Percentiles rank a stretch among this genome's conserved stretches.
Evolutionary conservation across 2,797 vertebrate genomes (phyloP).

Genomic region (Microctenopoma steveboyesi): DNA sequence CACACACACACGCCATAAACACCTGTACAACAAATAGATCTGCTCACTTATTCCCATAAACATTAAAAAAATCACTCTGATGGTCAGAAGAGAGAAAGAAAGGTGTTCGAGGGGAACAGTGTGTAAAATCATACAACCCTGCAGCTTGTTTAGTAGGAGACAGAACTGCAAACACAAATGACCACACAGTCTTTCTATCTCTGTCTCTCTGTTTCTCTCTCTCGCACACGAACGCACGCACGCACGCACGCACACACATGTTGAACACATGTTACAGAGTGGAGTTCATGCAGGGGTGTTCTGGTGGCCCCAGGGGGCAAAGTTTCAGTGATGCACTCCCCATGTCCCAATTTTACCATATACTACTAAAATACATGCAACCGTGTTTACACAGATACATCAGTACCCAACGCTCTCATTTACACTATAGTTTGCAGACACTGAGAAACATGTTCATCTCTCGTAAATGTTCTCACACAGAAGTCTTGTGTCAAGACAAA

Average conservation of each 20-base stretch:
- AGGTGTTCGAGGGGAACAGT: conserved; percentile 59
- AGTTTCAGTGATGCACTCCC: conserved; percentile 53
- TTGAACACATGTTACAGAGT: conserved; percentile 81
- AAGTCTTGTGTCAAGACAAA: conserved; percentile 3
- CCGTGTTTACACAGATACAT: neutral
- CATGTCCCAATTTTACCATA: conserved; percentile 44
- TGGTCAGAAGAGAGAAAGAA: conserved; percentile 51
- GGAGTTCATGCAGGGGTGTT: conserved; percentile 76
- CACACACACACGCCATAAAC: conserved; percentile 42
- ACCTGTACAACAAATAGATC: conserved; percentile 59
- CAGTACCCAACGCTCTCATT: conserved; percentile 4
- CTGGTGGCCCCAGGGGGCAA: conserved; percentile 69
- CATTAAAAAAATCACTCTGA: conserved; percentile 62
- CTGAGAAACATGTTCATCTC: neutral
- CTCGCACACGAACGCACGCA: neutral
- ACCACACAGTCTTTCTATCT: conserved; percentile 14
- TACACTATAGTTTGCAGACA: neutral
- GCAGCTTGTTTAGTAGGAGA: conserved; percentile 65
- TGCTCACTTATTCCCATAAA: conserved; percentile 62
- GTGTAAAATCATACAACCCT: conserved; percentile 69
- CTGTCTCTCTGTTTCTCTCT: neutral
- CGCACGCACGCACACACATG: conserved; percentile 72
- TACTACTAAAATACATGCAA: conserved; percentile 17
- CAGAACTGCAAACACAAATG: conserved; percentile 48
- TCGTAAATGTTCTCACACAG: conserved; percentile 10